These are phyloP conservation scores for Python bivittatus DNA, from an alignment of 2,113 vertebrate genomes.

Conservation along the genomic window DNA sequence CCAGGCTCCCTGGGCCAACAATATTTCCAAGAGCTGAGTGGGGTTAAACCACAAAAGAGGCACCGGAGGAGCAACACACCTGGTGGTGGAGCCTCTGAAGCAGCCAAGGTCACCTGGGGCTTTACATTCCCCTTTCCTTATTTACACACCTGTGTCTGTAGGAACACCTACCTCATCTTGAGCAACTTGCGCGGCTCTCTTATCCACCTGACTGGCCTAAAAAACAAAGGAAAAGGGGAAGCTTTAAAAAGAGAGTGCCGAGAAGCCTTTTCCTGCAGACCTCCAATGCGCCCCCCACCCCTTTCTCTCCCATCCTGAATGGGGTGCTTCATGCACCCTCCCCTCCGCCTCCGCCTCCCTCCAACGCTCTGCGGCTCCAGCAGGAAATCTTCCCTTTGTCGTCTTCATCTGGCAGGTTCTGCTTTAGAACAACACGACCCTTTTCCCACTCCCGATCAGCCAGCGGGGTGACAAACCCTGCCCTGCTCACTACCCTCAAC, in stretches of 20 bases:
- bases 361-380: background rate
- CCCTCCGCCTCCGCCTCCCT: background rate
- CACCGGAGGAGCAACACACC: too few relatives aligned
- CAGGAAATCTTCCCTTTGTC: background rate
- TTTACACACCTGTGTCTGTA: too few relatives aligned
- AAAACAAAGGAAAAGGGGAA: background rate
- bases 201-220: background rate
- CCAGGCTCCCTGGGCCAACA: too few relatives aligned
- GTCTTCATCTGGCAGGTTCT: background rate
- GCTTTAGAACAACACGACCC: background rate
- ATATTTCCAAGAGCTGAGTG: too few relatives aligned
- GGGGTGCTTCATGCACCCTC: background rate
- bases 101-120: too few relatives aligned
- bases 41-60: too few relatives aligned
- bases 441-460: background rate
- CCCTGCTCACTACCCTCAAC: background rate
- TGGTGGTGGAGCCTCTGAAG: too few relatives aligned
- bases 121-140: too few relatives aligned
- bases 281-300: background rate
- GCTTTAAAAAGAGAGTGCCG: background rate
- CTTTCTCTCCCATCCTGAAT: background rate
- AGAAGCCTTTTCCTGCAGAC: background rate
- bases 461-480: too few relatives aligned
- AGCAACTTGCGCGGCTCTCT: background rate
- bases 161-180: background rate